phyloP scores from a whole-genome alignment of 2,113 vertebrate genomes.

The Perca schrenkii region DNA sequence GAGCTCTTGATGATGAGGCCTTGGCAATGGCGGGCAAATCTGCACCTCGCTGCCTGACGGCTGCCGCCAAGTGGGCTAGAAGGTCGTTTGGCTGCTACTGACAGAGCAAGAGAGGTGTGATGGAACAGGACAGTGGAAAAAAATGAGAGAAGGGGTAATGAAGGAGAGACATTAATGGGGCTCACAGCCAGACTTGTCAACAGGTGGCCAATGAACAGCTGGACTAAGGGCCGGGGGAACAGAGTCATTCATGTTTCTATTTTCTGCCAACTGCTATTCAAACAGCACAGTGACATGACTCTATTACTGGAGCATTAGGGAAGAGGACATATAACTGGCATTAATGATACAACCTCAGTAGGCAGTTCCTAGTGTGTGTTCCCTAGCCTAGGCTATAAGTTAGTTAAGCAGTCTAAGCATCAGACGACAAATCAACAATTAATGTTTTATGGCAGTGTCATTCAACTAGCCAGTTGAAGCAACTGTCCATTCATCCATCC shows the following conservation, averaged over 20 bases:
- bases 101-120: background rate
- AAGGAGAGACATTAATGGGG: constrained; percentile 15
- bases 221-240: constrained; percentile 8
- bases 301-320: background rate
- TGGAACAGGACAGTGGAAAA: constrained; percentile 11
- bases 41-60: background rate
- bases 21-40: constrained; percentile 28
- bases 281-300: constrained; percentile 16
- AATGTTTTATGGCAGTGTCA: background rate
- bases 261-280: constrained; percentile 43
- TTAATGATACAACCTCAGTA: constrained; percentile 2
- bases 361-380: background rate
- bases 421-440: background rate
- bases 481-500: background rate
- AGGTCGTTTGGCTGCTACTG: constrained; percentile 25
- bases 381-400: too few relatives aligned
- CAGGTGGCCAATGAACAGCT: constrained; percentile 48
- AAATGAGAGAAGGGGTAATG: constrained; percentile 18
- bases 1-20: constrained; percentile 33
- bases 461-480: background rate
- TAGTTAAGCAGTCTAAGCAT: constrained; percentile 1
- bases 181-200: constrained; percentile 32
- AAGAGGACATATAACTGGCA: background rate
- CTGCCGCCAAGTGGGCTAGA: constrained; percentile 25
- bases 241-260: constrained; percentile 38